Evolutionary conservation across 2,113 vertebrate species (phyloP), one percentile per base, ranked within the genome.

Genomic region (Polypterus senegalus): DNA sequence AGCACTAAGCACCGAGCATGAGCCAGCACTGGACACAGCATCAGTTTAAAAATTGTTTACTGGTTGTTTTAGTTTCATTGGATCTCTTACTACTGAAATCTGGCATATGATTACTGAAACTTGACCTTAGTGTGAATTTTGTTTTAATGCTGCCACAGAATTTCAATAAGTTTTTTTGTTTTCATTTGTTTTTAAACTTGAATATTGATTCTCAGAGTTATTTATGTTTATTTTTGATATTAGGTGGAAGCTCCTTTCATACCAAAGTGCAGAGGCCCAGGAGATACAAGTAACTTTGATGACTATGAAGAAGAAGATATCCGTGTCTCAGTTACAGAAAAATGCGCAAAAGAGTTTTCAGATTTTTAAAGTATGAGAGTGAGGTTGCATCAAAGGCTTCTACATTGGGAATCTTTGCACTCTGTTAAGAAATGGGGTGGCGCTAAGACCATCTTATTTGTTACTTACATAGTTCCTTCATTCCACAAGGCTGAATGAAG

Each of bases 271-370:
- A 92, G 91, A 93, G 95, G 95, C 68, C 92, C 97, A 65, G 95
- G 95, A 73, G 95, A 99, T 82, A 97, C 95, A 59, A 99, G 95
- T 88, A 97, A 99, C 85, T 99, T 98, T 59, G 96, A 99, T 59
- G 96, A 98, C 75, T 99, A 99, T 65, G 96, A 99, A 79, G 96
- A 99, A 71, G 95, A 99, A 79, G 93, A 96, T 72, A 90, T 99
- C 79, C 91, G 87, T 61, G 88, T 97, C 67, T 99, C 97, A 67
- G 88, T 95, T 82, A 97, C 95, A 73, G 97, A 98, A 86, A 97
- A 98, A 83, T 99, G 95, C 81, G 87, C 86, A 70, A 98, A 95
- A 77, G 95, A 98, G 80, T 99, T 99, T 87, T 84, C 89, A 70
- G 94, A 97, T 74, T 99, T 99, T 88, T 98, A 95, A 82, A 83